Evolutionary conservation across 2,888 invertebrate genomes (phyloP).

Genomic region (Agapostemon virescens): DNA sequence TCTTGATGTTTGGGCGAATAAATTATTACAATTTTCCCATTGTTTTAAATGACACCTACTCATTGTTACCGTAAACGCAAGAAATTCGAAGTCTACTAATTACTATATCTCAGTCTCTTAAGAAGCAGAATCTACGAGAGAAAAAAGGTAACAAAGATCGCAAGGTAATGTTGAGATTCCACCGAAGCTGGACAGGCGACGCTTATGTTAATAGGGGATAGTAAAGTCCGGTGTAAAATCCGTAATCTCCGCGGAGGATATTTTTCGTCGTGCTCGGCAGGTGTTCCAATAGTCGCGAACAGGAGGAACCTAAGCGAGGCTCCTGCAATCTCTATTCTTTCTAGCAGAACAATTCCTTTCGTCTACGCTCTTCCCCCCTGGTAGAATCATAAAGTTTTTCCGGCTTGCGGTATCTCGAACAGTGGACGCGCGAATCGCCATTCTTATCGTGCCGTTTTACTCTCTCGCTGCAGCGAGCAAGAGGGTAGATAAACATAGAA

Average conservation of each 20-base stretch:
- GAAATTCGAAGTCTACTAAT: neutral
- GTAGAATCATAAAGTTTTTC: constrained; percentile 35
- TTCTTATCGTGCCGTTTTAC: constrained; percentile 42
- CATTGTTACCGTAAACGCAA: neutral
- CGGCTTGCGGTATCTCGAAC: constrained; percentile 30
- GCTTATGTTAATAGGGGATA: neutral
- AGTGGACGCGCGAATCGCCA: constrained; percentile 36
- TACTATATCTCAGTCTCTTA: neutral
- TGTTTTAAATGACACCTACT: neutral
- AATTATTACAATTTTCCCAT: neutral
- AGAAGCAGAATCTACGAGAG: neutral
- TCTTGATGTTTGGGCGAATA: neutral
- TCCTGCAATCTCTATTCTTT: neutral
- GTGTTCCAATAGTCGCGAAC: neutral
- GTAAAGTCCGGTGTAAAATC: neutral
- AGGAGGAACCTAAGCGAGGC: neutral
- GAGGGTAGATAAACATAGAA: constrained; percentile 55
- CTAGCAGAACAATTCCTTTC: constrained; percentile 9
- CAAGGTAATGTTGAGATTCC: neutral
- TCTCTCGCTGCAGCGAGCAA: neutral
- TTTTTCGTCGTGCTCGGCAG: neutral
- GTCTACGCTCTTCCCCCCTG: neutral
- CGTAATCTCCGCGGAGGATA: constrained; percentile 1
- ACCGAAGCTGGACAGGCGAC: neutral
- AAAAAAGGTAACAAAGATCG: neutral